Evolutionary conservation across 2,888 invertebrate genomes (phyloP), one percentile per base, ranked within the genome.

Genomic region (Agrotis ipsilon): DNA sequence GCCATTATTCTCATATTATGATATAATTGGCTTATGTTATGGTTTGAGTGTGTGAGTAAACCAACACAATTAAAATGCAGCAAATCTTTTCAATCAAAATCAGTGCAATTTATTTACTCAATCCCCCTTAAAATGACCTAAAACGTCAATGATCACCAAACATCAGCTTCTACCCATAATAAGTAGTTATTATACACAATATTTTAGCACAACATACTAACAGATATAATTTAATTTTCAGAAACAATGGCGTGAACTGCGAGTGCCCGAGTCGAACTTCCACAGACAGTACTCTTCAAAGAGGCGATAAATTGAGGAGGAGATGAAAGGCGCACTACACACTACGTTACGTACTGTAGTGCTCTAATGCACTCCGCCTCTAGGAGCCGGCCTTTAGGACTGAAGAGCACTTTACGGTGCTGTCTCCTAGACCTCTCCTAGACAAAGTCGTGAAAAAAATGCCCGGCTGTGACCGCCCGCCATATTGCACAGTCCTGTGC

Each of bases 171-270:
- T 52, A 13, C 1, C 54, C n/a, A 1, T 32, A 55, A 55, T 32
- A 55, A 3, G n/a, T n/a, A n/a, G n/a, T n/a, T n/a, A n/a, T n/a
- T n/a, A n/a, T n/a, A n/a, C 0, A n/a, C 18, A n/a, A 54, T n/a
- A 51, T 6, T 21, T 16, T 1, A 24, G 1, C 32, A n/a, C 13
- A 32, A 55, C n/a, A n/a, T 6, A n/a, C 9, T 21, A 7, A 67
- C 21, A 1, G 14, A 0, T 13, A 13, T 4, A 5, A 4, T 49
- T 55, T 21, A 18, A 52, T 43, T 84, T 80, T 32, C 93, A 96
- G 96, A 96, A 94, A 92, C 92, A 95, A 90, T 96, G 96, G 96
- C 92, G 92, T 27, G 96, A 96, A 80, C 83, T 96, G 24, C 94
- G 93, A 89, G 94, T 96, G 75, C 93, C 93, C 14, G 95, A 95